phyloP scores from a whole-genome alignment of 2,888 invertebrate species.

The Acrobasis repandana region DNA sequence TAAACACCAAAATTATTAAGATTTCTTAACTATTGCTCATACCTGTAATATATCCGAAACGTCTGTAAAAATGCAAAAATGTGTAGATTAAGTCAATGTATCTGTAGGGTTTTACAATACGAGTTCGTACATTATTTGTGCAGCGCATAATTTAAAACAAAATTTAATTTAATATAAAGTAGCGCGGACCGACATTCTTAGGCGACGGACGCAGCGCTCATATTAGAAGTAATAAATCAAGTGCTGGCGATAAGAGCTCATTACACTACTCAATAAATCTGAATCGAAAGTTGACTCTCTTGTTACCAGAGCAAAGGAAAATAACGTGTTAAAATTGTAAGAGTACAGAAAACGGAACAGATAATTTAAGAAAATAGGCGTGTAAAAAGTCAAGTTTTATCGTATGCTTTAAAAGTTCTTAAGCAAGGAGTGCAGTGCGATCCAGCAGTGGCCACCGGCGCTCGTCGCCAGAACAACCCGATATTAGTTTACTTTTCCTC shows the following conservation, averaged over 20 bases:
- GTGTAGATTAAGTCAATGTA: not conserved
- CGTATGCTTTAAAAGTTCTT: slow-evolving; percentile 9
- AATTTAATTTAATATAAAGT: slow-evolving; percentile 44
- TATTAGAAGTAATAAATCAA: slow-evolving; percentile 79
- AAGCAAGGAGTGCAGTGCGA: slow-evolving; percentile 32
- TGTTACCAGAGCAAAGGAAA: not conserved
- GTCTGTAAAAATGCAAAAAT: not conserved
- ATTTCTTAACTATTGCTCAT: too few species aligned
- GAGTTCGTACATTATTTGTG: not conserved
- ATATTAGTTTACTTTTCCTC: slow-evolving; percentile 84
- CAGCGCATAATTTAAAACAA: slow-evolving; percentile 16
- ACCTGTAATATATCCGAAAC: too few species aligned
- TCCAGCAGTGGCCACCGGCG: slow-evolving; percentile 47
- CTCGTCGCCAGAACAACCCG: slow-evolving; percentile 67
- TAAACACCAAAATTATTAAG: too few species aligned
- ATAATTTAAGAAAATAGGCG: too few species aligned
- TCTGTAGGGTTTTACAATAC: not conserved
- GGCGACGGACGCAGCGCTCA: slow-evolving; percentile 53
- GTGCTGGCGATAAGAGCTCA: slow-evolving; percentile 32
- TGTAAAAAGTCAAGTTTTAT: not conserved
- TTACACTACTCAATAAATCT: slow-evolving; percentile 3
- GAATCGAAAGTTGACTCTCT: not conserved
- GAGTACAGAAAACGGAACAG: too few species aligned
- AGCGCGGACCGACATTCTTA: slow-evolving; percentile 46
- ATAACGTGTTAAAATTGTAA: too few species aligned